Percentiles rank a stretch among this genome's conserved stretches.
These are phyloP conservation scores for Lerema accius DNA, from an alignment of 1,140 invertebrate genomes.

Conservation along the genomic window DNA sequence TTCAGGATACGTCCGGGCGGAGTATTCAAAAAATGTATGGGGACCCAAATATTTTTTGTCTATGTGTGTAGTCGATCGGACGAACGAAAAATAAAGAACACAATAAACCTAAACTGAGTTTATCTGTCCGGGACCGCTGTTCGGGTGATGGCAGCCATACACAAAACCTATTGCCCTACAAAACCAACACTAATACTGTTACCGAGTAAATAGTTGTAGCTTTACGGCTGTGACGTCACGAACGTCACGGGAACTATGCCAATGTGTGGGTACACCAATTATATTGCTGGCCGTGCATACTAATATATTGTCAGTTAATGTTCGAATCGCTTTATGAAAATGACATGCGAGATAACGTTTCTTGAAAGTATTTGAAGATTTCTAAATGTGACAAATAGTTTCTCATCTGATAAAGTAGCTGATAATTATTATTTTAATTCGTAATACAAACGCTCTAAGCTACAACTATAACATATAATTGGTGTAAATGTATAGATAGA, in stretches of 20 bases:
- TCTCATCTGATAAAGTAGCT: neutral
- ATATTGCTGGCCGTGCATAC: conserved; percentile 1
- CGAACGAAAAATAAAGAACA: too few species aligned
- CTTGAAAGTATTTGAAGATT: conserved; percentile 2
- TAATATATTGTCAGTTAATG: conserved; percentile 17
- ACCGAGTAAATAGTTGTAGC: conserved; percentile 26
- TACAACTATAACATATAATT: too few species aligned
- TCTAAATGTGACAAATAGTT: neutral
- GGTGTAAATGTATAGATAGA: too few species aligned
- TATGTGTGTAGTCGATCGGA: too few species aligned
- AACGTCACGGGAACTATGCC: conserved; percentile 11
- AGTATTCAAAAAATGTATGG: too few species aligned
- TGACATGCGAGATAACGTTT: conserved; percentile 8
- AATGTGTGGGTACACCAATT: conserved; percentile 27
- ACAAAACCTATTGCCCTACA: conserved; percentile 9
- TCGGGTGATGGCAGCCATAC: too few species aligned
- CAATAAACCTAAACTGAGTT: too few species aligned
- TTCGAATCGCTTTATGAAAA: conserved; percentile 11
- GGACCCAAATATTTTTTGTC: too few species aligned
- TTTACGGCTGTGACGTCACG: conserved; percentile 1
- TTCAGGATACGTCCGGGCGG: too few species aligned
- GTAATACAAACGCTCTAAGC: neutral
- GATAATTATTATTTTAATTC: neutral
- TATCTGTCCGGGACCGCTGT: too few species aligned
- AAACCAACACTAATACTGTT: conserved; percentile 3